Percentiles rank a stretch among this genome's conserved stretches.
Evolutionary conservation across 2,113 vertebrate species (phyloP).

Genomic region (Emydura subglobosa): DNA sequence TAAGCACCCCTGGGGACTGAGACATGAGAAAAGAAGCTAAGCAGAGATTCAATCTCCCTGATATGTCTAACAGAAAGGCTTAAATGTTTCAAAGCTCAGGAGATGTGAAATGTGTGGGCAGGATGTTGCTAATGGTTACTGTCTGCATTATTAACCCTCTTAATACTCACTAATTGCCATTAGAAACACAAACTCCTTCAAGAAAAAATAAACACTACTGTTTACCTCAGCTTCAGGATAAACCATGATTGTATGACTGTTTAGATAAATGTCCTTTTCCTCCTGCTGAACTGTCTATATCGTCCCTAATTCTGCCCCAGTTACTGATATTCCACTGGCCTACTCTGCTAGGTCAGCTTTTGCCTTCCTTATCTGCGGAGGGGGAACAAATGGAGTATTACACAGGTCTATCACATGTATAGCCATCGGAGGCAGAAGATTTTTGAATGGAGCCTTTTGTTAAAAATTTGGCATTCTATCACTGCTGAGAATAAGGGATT

Average conservation of each 20-base stretch:
- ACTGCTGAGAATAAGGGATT: not conserved
- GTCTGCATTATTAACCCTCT: slow-evolving; percentile 70
- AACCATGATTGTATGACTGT: not conserved
- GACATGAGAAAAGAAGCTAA: slow-evolving; percentile 40
- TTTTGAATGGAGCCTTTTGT: not conserved
- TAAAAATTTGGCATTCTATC: slow-evolving; percentile 28
- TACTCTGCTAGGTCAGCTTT: slow-evolving; percentile 17
- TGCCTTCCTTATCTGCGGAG: not conserved
- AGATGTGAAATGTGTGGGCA: slow-evolving; percentile 71
- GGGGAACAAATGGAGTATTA: slow-evolving; percentile 26
- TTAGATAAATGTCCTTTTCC: not conserved
- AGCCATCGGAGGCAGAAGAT: not conserved
- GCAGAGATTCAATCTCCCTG: slow-evolving; percentile 51
- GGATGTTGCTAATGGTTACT: slow-evolving; percentile 75
- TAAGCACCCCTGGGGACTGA: slow-evolving; percentile 45
- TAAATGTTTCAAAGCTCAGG: slow-evolving; percentile 72
- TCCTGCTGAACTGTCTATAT: not conserved
- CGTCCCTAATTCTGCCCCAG: not conserved
- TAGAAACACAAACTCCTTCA: slow-evolving; percentile 21
- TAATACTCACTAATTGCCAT: slow-evolving; percentile 40
- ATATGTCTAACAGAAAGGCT: slow-evolving; percentile 54
- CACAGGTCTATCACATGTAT: slow-evolving; percentile 16
- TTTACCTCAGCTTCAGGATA: too few relatives aligned
- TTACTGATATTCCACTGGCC: not conserved
- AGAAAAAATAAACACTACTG: not conserved